Percentiles rank a stretch among this genome's conserved stretches.
These are phyloP conservation scores for Hypocryptadius cinnamomeus DNA, from an alignment of 2,113 vertebrate genomes.

Conservation along the genomic window DNA sequence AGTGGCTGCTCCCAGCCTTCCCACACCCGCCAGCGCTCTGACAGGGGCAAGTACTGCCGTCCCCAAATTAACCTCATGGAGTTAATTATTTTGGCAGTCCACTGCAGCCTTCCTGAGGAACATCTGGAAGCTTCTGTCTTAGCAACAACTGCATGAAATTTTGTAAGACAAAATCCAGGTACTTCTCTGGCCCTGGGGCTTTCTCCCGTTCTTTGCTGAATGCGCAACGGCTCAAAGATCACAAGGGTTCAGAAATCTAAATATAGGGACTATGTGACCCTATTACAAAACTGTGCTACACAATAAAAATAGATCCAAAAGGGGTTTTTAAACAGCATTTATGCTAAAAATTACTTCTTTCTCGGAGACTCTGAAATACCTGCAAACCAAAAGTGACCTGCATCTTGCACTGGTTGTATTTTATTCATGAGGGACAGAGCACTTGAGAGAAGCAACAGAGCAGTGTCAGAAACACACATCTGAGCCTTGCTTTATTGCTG, in stretches of 20 bases:
- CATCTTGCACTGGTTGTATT: not conserved
- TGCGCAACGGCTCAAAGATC: not conserved
- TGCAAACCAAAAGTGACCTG: constrained; percentile 12
- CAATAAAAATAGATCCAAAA: constrained; percentile 23
- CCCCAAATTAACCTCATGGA: not conserved
- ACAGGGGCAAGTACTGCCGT: not conserved
- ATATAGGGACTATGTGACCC: constrained; percentile 10
- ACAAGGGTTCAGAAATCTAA: constrained; percentile 24
- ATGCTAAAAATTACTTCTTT: not conserved
- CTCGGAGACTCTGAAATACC: not conserved
- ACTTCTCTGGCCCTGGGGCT: not conserved
- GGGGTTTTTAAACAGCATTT: not conserved
- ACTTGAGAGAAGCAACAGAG: not conserved
- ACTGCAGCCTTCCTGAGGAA: not conserved
- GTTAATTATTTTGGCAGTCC: not conserved
- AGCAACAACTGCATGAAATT: not conserved
- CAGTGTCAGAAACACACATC: not conserved
- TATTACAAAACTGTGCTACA: constrained; percentile 13
- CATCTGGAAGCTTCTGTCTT: not conserved
- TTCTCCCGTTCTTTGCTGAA: not conserved
- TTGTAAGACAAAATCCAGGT: not conserved
- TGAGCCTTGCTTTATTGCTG: not conserved
- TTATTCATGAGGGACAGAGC: constrained; percentile 20
- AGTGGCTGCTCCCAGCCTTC: not conserved
- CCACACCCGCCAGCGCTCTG: not conserved